phyloP scores from a whole-genome alignment of 2,888 invertebrate genomes.

The Drosophila hamatofila region DNA sequence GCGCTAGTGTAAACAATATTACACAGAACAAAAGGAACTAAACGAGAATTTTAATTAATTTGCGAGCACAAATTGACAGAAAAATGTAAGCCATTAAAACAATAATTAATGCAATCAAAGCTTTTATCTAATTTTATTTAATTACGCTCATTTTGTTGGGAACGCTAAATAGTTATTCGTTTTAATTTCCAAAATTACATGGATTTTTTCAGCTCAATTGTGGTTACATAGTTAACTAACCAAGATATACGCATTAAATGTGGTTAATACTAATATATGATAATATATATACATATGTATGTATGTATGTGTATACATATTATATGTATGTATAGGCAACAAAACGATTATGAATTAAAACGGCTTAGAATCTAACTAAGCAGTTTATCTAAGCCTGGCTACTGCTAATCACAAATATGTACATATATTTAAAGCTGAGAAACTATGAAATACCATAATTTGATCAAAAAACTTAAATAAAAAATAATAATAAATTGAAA shows the following conservation, averaged over 20 bases:
- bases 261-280: too few species aligned
- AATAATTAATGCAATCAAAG: constrained; percentile 10
- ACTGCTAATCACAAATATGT: too few species aligned
- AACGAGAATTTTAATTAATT: constrained; percentile 15
- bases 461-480: background rate
- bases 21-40: background rate
- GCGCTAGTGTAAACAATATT: background rate
- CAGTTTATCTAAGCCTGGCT: background rate
- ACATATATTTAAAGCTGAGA: background rate
- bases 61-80: constrained; percentile 10
- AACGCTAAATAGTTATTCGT: background rate
- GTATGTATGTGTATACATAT: too few species aligned
- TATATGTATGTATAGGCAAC: too few species aligned
- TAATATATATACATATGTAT: too few species aligned
- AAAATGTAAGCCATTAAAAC: constrained; percentile 6
- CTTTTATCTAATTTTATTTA: constrained; percentile 9
- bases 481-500: accelerated
- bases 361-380: background rate
- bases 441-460: too few species aligned
- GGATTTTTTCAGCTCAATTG: background rate
- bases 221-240: background rate
- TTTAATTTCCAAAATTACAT: background rate
- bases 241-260: background rate
- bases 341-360: background rate
- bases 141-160: background rate